phyloP scores from a whole-genome alignment of 1,140 invertebrate species.

The Tetragonula clypearis region DNA sequence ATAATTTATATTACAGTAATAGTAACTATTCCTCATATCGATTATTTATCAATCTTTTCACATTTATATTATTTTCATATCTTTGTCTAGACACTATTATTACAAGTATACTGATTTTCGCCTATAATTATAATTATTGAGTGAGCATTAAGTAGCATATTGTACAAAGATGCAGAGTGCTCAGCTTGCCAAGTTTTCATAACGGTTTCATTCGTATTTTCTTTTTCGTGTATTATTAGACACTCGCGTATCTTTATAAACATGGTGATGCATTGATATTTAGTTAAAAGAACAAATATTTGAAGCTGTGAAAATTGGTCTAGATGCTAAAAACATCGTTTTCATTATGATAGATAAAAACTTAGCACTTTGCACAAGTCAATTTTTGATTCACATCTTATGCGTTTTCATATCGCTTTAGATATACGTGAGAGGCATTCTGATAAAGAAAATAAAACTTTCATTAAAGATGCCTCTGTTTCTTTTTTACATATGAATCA shows the following conservation, averaged over 20 bases:
- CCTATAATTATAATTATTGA: conserved; percentile 71
- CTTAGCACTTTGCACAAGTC: conserved; percentile 54
- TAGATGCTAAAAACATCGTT: conserved; percentile 57
- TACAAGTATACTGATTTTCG: conserved; percentile 74
- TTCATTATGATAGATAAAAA: conserved; percentile 52
- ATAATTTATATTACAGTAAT: conserved; percentile 81
- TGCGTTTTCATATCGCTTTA: conserved; percentile 4
- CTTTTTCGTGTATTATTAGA: conserved; percentile 30
- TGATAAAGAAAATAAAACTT: conserved; percentile 65
- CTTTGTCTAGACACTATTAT: conserved; percentile 73
- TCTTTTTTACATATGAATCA: conserved; percentile 35
- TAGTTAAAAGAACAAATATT: conserved; percentile 51
- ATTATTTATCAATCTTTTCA: conserved; percentile 74
- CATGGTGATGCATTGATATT: conserved; percentile 53
- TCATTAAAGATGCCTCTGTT: conserved; percentile 37
- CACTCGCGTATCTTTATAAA: conserved; percentile 23
- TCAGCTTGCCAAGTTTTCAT: conserved; percentile 56
- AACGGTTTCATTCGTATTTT: conserved; percentile 49
- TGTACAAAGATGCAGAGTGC: conserved; percentile 73
- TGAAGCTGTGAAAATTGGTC: conserved; percentile 59
- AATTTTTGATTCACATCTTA: conserved; percentile 63
- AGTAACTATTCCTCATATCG: conserved; percentile 77
- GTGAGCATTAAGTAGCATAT: conserved; percentile 77
- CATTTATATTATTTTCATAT: conserved; percentile 79
- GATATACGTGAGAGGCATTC: conserved; percentile 10